Percentiles rank a stretch among this genome's conserved stretches.
These are phyloP conservation scores for Percina caprodes DNA, from an alignment of 2,113 vertebrate species.

Conservation along the genomic window DNA sequence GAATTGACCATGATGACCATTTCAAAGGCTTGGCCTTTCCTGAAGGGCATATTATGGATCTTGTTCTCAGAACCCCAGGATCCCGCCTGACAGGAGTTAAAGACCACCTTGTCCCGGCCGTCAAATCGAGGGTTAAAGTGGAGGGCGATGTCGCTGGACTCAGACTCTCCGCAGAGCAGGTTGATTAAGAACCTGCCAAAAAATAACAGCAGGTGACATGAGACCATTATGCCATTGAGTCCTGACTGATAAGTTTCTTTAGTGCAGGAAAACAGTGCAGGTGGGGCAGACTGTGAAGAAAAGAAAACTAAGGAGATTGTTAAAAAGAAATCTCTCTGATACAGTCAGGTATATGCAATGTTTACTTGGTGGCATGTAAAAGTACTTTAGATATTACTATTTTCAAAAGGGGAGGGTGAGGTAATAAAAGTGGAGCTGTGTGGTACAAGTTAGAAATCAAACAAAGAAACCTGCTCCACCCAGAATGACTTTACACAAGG, in stretches of 20 bases:
- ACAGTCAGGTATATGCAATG: slow-evolving; percentile 27
- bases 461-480: slow-evolving; percentile 38
- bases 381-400: neutral
- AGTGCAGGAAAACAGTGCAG: slow-evolving; percentile 1
- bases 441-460: neutral
- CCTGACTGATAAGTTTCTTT: neutral
- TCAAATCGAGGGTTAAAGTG: slow-evolving; percentile 90
- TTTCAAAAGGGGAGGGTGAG: slow-evolving; percentile 4
- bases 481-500: no score
- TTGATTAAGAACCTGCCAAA: slow-evolving; percentile 84
- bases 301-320: neutral
- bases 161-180: slow-evolving; percentile 78
- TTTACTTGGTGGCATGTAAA: slow-evolving; percentile 32
- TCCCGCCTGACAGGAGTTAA: slow-evolving; percentile 80
- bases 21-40: slow-evolving; percentile 83
- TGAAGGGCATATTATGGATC: slow-evolving; percentile 84
- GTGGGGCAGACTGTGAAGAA: neutral
- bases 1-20: slow-evolving; percentile 76
- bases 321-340: no score
- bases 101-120: slow-evolving; percentile 87
- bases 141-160: slow-evolving; percentile 82
- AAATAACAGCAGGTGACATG: no score
- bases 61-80: slow-evolving; percentile 84
- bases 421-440: slow-evolving; percentile 3
- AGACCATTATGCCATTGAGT: neutral